Percentiles rank a stretch among this genome's conserved stretches.
phyloP scores from a whole-genome alignment of 2,797 vertebrate species.

The Cynodonichthys magdalenae region DNA sequence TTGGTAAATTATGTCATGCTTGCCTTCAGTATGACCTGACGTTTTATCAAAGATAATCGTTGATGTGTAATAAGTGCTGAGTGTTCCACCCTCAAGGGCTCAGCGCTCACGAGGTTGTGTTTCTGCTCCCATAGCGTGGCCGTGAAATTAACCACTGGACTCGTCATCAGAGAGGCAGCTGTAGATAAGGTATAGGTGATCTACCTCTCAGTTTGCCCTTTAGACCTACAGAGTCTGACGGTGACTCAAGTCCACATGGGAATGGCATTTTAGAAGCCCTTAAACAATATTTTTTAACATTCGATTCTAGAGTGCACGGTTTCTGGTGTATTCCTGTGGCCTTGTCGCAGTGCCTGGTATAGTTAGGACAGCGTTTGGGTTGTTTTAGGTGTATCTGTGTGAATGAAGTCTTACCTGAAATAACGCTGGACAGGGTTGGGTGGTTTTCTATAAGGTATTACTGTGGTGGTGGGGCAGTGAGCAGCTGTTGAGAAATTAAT shows the following conservation, averaged over 20 bases:
- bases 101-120: conserved; percentile 5
- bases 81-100: conserved; percentile 64
- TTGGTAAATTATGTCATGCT: conserved; percentile 18
- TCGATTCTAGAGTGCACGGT: too few relatives aligned
- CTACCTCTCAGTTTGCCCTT: conserved; percentile 43
- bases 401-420: too few relatives aligned
- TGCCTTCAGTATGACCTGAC: conserved; percentile 20
- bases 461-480: too few relatives aligned
- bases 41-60: conserved; percentile 50
- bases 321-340: too few relatives aligned
- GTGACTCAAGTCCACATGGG: conserved; percentile 25
- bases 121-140: conserved; percentile 26
- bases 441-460: too few relatives aligned
- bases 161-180: conserved; percentile 43
- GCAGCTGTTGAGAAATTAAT: too few relatives aligned
- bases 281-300: too few relatives aligned
- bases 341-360: too few relatives aligned
- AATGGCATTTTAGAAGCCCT: too few relatives aligned
- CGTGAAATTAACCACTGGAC: conserved; percentile 45
- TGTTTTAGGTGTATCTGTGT: too few relatives aligned
- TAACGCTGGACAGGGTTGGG: too few relatives aligned
- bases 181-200: conserved; percentile 53
- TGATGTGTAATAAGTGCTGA: conserved; percentile 44
- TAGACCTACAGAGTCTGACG: not conserved
- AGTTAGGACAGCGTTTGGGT: too few relatives aligned